Evolutionary conservation across 2,888 invertebrate species (phyloP), one percentile per base, ranked within the genome.

Genomic region (Luperina nickerlii): DNA sequence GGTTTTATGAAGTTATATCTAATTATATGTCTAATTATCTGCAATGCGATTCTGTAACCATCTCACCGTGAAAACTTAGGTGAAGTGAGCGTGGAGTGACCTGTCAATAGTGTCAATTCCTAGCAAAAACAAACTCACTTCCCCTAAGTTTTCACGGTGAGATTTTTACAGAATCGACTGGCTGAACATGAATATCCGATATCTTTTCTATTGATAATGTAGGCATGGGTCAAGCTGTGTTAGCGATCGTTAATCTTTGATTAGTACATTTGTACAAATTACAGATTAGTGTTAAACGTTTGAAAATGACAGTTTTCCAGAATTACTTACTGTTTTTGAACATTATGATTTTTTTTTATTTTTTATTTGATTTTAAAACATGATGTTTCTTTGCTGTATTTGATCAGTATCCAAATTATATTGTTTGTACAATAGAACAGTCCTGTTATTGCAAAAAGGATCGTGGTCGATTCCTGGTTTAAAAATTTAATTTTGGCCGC

Each of bases 21-120:
- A 79, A 69, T 70, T 80, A 51, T 60, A n/a, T 62, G 24, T 63
- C 51, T 69, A 45, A 32, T 76, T 63, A 69, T 63, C n/a, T n/a
- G n/a, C n/a, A n/a, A n/a, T n/a, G n/a, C n/a, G n/a, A n/a, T n/a
- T n/a, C n/a, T n/a, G n/a, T n/a, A n/a, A n/a, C n/a, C n/a, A n/a
- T n/a, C n/a, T n/a, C n/a, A n/a, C n/a, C n/a, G n/a, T n/a, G n/a
- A n/a, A n/a, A n/a, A n/a, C n/a, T n/a, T n/a, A n/a, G n/a, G n/a
- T n/a, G n/a, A n/a, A n/a, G n/a, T n/a, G n/a, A n/a, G n/a, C n/a
- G n/a, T n/a, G n/a, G n/a, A n/a, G n/a, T n/a, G n/a, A n/a, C n/a
- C n/a, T n/a, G n/a, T n/a, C n/a, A n/a, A n/a, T n/a, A n/a, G n/a
- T n/a, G n/a, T n/a, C n/a, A n/a, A n/a, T n/a, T n/a, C n/a, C n/a